A percentile compares a stretch with the other conserved stretches of the same genome.
Evolutionary conservation across 2,888 invertebrate species (phyloP).

Genomic region (Phortica magna): DNA sequence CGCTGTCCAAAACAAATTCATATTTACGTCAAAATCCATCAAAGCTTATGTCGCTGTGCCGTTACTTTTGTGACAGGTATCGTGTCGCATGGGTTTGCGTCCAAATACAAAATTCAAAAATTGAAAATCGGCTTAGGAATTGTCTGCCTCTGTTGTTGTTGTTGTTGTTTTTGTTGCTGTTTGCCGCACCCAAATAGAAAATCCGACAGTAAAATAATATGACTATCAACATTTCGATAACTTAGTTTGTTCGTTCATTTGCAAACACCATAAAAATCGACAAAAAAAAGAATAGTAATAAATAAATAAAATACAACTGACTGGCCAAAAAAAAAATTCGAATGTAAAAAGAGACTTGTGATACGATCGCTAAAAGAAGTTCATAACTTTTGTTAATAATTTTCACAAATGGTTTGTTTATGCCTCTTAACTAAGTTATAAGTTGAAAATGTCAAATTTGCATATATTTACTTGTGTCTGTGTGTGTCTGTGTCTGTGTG

Average conservation of each 20-base stretch:
- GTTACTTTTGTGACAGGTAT: conserved; percentile 35
- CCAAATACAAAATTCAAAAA: conserved; percentile 46
- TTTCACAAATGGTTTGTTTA: conserved; percentile 7
- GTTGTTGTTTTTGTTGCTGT: conserved; percentile 36
- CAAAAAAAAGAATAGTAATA: conserved; percentile 25
- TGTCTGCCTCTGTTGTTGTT: not conserved
- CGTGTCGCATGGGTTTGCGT: conserved; percentile 3
- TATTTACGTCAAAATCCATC: conserved; percentile 72
- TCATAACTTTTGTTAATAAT: not conserved
- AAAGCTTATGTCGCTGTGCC: conserved; percentile 65
- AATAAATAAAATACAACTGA: conserved; percentile 22
- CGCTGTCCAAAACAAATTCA: conserved; percentile 57
- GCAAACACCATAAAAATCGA: conserved; percentile 41
- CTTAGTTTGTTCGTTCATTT: conserved; percentile 20
- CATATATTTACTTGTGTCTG: not conserved
- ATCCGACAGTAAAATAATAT: conserved; percentile 69
- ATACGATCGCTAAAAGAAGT: not conserved
- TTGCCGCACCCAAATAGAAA: conserved; percentile 57
- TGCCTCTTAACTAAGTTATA: not conserved
- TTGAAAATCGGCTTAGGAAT: conserved; percentile 55
- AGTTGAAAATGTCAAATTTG: not conserved
- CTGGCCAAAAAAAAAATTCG: not conserved
- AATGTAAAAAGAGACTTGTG: not conserved
- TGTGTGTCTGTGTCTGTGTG: not conserved
- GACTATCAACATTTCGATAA: conserved; percentile 44